Evolutionary conservation across 2,888 invertebrate species (phyloP).

Genomic region (Blera fallax): DNA sequence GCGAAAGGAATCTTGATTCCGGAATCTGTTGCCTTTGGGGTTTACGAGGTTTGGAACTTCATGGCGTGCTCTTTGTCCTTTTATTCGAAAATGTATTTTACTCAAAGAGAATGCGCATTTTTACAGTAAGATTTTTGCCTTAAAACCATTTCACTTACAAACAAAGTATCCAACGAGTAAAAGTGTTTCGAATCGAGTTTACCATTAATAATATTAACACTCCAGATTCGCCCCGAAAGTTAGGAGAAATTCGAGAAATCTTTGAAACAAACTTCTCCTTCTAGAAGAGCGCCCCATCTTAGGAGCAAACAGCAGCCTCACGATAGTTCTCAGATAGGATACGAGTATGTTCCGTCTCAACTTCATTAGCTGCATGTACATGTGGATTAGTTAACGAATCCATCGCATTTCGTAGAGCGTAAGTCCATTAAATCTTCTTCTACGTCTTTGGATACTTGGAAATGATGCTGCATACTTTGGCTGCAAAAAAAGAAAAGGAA

Average conservation of each 20-base stretch:
- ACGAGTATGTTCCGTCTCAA: constrained; percentile 35
- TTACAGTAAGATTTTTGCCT: neutral
- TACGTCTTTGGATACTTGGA: neutral
- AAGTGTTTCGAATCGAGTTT: constrained; percentile 33
- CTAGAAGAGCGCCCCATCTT: neutral
- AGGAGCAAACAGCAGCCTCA: neutral
- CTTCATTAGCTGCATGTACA: constrained; percentile 62
- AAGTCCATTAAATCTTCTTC: constrained; percentile 55
- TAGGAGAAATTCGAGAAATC: constrained; percentile 42
- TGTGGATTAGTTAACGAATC: constrained; percentile 58
- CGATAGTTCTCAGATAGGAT: neutral
- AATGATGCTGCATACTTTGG: neutral
- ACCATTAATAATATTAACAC: constrained; percentile 38
- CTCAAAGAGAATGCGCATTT: neutral
- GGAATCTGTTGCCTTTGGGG: too few species aligned
- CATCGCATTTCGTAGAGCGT: constrained; percentile 12
- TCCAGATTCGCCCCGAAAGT: constrained; percentile 15
- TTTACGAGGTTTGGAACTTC: too few species aligned
- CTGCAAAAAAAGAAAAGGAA: constrained; percentile 19
- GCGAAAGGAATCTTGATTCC: too few species aligned
- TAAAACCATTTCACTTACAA: neutral
- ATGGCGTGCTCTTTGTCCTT: too few species aligned
- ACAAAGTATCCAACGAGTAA: neutral
- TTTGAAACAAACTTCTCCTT: constrained; percentile 45
- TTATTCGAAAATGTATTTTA: too few species aligned